Evolutionary conservation across 2,797 vertebrate genomes (phyloP), one percentile per base, ranked within the genome.

Genomic region (Neoniphon sammara): DNA sequence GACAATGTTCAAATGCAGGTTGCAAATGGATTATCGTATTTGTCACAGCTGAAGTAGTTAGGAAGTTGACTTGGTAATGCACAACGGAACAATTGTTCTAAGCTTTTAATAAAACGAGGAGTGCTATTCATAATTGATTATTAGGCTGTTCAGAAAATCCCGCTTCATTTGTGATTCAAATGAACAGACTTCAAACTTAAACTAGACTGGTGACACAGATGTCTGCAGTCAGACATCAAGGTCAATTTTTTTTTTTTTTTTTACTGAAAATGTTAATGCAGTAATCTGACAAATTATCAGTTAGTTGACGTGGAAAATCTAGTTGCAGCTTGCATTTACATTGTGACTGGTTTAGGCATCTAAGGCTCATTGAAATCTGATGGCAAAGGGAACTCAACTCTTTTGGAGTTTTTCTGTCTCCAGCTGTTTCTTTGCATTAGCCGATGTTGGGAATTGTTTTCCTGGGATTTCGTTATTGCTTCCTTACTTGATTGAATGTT

Each of bases 311-410:
- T 67, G 30, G 34, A 58, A 60, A 82, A 75, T 90, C 76, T 75
- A 72, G 0, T 64, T 86, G 77, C 71, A 80, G 63, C 69, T 64
- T 86, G 44, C 75, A 77, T 87, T 68, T 68, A 69, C 73, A 82
- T 83, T 84, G 75, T 86, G 17, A 17, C 15, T 14, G n/a, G 14
- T 52, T 25, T 50, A 55, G 9, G 30, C 64, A 17, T 66, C 18
- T 74, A 49, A 85, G 73, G 85, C 89, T 90, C 84, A 90, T 90
- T 92, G 89, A 88, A 77, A 21, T 70, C 82, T 91, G 89, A 89
- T 91, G 89, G 90, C 84, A 81, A 76, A 82, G 46, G 56, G 47
- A 73, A 66, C 31, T 36, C 27, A 63, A 15, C 36, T 36, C 7
- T 27, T 54, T 27, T 57, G 6, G 10, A 56, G 66, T 46, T 64